Percentiles rank a stretch among this genome's conserved stretches.
These are phyloP conservation scores for Chrysomallon squamiferum DNA, from an alignment of 1,140 invertebrate genomes.

Conservation along the genomic window DNA sequence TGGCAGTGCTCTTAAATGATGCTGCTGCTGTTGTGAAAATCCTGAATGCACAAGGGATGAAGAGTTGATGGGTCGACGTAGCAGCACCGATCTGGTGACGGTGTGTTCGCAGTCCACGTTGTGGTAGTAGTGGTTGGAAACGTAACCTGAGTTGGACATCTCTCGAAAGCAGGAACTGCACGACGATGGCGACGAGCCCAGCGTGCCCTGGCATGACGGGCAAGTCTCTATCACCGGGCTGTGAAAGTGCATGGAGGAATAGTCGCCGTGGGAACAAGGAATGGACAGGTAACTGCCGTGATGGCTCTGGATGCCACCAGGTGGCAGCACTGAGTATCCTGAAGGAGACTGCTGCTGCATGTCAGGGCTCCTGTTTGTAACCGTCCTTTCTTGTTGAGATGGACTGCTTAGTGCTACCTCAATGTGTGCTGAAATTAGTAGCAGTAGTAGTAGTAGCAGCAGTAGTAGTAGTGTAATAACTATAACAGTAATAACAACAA, in stretches of 20 bases:
- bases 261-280: neutral
- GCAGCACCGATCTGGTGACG: neutral
- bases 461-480: too few species aligned
- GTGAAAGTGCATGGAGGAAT: slow-evolving; percentile 7
- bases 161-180: slow-evolving; percentile 22
- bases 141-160: neutral
- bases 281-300: slow-evolving; percentile 6
- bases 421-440: slow-evolving; percentile 1
- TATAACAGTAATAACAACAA: too few species aligned
- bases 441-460: too few species aligned
- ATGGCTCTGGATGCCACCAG: neutral
- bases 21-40: too few species aligned
- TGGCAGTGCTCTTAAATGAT: neutral
- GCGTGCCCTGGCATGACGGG: slow-evolving; percentile 40
- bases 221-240: slow-evolving; percentile 20
- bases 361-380: neutral
- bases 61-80: neutral
- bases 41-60: neutral
- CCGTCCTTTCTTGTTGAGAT: neutral
- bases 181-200: slow-evolving; percentile 32
- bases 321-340: neutral
- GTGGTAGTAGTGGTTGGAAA: neutral
- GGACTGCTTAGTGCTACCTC: neutral
- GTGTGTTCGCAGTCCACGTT: neutral
- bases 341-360: neutral